Base-by-base conservation (phyloP, 2,888 invertebrate genomes). In the Chromoteleia sp. region DNA sequence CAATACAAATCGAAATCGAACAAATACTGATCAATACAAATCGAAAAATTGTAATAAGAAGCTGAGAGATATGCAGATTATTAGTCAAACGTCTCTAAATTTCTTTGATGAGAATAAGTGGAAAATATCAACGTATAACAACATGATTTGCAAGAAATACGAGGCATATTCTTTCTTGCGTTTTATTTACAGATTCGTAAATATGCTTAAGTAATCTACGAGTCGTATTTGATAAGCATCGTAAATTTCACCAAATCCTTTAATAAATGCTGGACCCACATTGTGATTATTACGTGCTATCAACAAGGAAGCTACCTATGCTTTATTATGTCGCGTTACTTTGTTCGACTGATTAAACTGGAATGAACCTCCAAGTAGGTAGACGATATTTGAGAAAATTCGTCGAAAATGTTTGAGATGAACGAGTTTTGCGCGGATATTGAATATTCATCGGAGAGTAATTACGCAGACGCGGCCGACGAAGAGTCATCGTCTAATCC, bases 401-500 rank as follows among this genome's bases (percentile, higher is more conserved):
- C 12, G 0, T 36, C 6, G 17, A 25, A 15, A 36, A 50, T 39
- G 39, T 30, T 15, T 5, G 14, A 50, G 14, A 29, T 29, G 29
- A 43, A 48, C 5, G 17, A 25, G 7, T 17, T 43, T 33, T 17
- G 10, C 6, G n/a, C 12, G 7, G 7, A 45, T 65, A 65, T 65
- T 19, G 68, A 73, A 73, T 68, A 67, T 73, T 77, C 54, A 77
- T 67, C 45, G 33, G 50, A 45, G n/a, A 68, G 59, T 48, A 74
- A 81, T 63, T 74, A 79, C 75, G 78, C 75, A 75, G 75, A 74
- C 79, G 86, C 84, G 81, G 84, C 76, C 76, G 59, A 67, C 59
- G 65, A 65, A 65, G 77, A 77, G 48, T 61, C 74, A 67, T 67
- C 59, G 30, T 75, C 68, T 83, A 82, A 84, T 84, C 81, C 71